A percentile compares a stretch with the other conserved stretches of the same genome.
phyloP scores from a whole-genome alignment of 2,797 vertebrate genomes.

The Mormyrus hasselquistii region DNA sequence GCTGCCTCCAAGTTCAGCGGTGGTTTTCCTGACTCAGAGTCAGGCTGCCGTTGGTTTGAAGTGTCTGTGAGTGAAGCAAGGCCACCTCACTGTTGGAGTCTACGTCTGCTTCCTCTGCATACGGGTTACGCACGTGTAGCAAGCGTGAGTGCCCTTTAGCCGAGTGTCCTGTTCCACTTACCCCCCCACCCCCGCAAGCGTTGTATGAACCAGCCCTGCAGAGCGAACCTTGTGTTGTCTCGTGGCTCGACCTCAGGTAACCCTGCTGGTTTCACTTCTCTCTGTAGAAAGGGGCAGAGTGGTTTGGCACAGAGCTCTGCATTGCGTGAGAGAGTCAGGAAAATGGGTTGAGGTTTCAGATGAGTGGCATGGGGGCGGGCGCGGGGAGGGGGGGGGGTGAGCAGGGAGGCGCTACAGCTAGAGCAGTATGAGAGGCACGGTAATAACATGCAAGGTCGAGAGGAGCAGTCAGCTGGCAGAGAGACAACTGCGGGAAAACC shows the following conservation, averaged over 20 bases:
- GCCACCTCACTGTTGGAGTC: not conserved
- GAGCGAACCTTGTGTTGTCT: not conserved
- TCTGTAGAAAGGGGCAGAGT: not conserved
- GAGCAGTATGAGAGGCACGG: not conserved
- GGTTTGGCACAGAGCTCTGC: not conserved
- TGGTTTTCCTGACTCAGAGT: not conserved
- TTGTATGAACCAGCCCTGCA: not conserved
- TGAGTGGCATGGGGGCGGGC: not conserved
- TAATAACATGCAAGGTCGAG: not conserved
- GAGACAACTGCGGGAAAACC: not conserved
- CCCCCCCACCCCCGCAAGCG: not conserved
- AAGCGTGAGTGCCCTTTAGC: not conserved
- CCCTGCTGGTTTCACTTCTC: constrained; percentile 22
- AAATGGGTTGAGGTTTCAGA: constrained; percentile 3
- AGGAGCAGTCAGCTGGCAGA: not conserved
- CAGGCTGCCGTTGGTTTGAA: not conserved
- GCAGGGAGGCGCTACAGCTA: not conserved
- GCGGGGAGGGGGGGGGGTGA: not conserved
- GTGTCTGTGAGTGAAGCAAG: not conserved
- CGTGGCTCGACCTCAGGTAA: constrained; percentile 14
- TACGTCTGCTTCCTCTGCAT: not conserved
- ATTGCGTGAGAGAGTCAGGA: constrained; percentile 14
- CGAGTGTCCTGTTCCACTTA: not conserved
- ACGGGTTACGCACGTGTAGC: not conserved
- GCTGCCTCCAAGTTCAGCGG: not conserved